Percentiles rank a stretch among this genome's conserved stretches.
These are phyloP conservation scores for Caranx ignobilis DNA, from an alignment of 2,113 vertebrate genomes.

Conservation along the genomic window DNA sequence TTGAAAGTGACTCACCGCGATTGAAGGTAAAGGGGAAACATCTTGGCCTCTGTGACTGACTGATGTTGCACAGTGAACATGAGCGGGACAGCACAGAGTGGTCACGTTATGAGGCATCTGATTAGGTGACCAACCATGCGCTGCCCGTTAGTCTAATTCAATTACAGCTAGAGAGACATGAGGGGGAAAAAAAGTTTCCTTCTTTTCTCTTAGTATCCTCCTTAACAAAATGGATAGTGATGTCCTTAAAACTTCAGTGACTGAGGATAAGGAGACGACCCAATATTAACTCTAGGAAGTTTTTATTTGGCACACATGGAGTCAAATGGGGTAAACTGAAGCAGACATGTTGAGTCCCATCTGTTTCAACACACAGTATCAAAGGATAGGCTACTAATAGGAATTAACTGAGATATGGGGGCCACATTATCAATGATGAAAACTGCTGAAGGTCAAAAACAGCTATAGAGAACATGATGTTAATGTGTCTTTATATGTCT, in stretches of 20 bases:
- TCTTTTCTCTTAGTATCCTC: slow-evolving; percentile 41
- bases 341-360: not conserved
- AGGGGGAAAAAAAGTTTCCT: slow-evolving; percentile 36
- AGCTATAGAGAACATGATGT: not conserved
- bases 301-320: slow-evolving; percentile 51
- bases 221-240: slow-evolving; percentile 50
- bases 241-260: slow-evolving; percentile 20
- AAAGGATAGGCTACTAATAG: not conserved
- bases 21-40: slow-evolving; percentile 85
- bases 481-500: not conserved
- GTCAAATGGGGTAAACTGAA: slow-evolving; percentile 19
- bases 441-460: not conserved
- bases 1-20: slow-evolving; percentile 78
- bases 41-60: slow-evolving; percentile 68
- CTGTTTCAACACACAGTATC: not conserved
- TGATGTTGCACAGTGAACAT: slow-evolving; percentile 60
- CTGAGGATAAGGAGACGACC: slow-evolving; percentile 1
- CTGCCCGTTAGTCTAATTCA: slow-evolving; percentile 81
- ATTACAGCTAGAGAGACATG: slow-evolving; percentile 75
- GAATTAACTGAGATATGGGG: not conserved
- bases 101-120: slow-evolving; percentile 84
- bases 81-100: slow-evolving; percentile 44
- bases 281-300: slow-evolving; percentile 20
- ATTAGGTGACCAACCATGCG: slow-evolving; percentile 80
- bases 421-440: not conserved